These are phyloP conservation scores for Leucopternis melanops DNA, from an alignment of 2,113 vertebrate genomes.

Conservation along the genomic window DNA sequence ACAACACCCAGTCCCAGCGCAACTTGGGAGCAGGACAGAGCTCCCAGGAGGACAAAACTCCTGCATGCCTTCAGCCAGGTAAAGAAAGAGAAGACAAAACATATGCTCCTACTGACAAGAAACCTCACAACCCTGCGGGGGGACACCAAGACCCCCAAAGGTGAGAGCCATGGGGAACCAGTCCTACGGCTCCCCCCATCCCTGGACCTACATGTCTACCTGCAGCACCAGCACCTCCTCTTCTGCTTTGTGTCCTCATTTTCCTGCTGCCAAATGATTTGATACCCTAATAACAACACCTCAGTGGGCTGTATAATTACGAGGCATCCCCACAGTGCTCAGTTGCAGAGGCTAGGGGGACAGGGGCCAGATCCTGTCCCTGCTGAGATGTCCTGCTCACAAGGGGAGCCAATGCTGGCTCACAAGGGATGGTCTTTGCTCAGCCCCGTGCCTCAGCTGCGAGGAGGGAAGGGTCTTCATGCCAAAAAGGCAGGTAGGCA, in stretches of 20 bases:
- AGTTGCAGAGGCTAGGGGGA: neutral
- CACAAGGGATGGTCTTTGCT: neutral
- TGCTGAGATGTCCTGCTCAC: neutral
- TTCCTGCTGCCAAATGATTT: neutral
- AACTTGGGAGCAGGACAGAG: neutral
- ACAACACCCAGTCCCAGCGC: neutral
- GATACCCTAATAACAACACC: neutral
- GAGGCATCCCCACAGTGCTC: neutral
- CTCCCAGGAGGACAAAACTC: neutral
- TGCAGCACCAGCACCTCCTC: neutral
- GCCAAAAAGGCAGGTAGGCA: neutral
- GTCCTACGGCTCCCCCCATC: fast-evolving
- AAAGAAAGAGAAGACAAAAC: neutral
- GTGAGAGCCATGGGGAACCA: neutral
- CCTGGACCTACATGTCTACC: neutral
- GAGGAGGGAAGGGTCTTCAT: neutral
- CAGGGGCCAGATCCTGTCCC: neutral
- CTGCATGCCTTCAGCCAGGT: neutral
- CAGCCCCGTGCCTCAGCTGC: neutral
- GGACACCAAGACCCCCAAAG: neutral
- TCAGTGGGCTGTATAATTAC: neutral
- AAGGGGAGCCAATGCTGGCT: neutral
- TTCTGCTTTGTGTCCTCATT: neutral
- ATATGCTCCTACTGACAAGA: fast-evolving
- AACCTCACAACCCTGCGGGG: neutral